Conservation (phyloP, 2,888 invertebrate genomes). For the Rosalia funebris region DNA sequence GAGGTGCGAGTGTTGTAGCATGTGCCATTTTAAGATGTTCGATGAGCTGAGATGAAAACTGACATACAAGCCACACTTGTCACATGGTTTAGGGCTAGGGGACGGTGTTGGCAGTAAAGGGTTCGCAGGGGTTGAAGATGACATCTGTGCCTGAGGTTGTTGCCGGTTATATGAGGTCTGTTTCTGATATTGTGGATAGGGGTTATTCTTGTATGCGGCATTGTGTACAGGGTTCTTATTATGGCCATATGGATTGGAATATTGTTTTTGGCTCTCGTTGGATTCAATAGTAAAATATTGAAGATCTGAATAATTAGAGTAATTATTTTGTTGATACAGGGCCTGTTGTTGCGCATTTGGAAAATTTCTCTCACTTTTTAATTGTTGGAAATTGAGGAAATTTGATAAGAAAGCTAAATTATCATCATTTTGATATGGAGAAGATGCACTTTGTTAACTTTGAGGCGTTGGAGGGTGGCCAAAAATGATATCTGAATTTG, state of each 20-base stretch:
- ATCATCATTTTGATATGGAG: conserved; percentile 71
- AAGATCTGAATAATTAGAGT: conserved; percentile 47
- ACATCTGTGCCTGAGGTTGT: conserved; percentile 57
- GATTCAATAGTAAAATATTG: conserved; percentile 58
- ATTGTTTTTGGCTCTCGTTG: conserved; percentile 59
- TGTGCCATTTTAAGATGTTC: conserved; percentile 81
- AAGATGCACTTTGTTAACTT: conserved; percentile 74
- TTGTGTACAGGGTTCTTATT: conserved; percentile 57
- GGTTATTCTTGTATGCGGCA: conserved; percentile 60
- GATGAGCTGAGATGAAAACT: conserved; percentile 76
- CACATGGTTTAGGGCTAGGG: conserved; percentile 80
- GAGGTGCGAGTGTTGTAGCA: conserved; percentile 57
- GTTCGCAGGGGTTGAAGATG: conserved; percentile 67
- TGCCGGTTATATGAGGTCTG: conserved; percentile 64
- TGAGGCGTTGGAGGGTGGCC: conserved; percentile 74
- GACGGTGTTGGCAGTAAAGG: conserved; percentile 77
- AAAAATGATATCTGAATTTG: conserved; percentile 70
- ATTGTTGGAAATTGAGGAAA: too few relatives aligned
- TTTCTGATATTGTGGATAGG: conserved; percentile 63
- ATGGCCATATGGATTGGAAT: conserved; percentile 57
- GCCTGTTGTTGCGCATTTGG: conserved; percentile 52
- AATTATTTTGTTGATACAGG: conserved; percentile 50
- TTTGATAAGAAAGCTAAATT: too few relatives aligned
- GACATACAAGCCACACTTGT: conserved; percentile 85
- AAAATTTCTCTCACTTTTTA: conserved; percentile 65